A percentile compares a stretch with the other conserved stretches of the same genome.
Evolutionary conservation across 2,113 vertebrate species (phyloP).

Genomic region (Cyanoderma ruficeps): DNA sequence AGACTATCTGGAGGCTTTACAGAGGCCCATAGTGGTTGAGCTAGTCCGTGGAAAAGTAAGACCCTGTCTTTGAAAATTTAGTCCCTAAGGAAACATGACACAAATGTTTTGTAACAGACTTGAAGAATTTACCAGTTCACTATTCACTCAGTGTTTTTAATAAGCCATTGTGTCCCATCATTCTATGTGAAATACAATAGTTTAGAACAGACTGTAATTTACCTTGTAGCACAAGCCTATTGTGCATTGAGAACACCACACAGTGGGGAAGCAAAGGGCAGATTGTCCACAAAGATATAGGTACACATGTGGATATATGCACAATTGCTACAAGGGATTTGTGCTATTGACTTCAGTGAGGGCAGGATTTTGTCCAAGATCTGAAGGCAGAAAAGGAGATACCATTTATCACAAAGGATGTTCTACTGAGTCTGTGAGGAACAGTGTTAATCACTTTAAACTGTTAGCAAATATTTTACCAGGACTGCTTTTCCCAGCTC

Average conservation of each 20-base stretch:
- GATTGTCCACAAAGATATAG: not conserved
- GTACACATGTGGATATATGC: not conserved
- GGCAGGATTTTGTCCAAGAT: not conserved
- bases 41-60: conserved; percentile 90
- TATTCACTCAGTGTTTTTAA: not conserved
- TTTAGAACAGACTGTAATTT: not conserved
- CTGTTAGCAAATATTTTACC: not conserved
- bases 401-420: not conserved
- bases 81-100: not conserved
- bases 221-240: not conserved
- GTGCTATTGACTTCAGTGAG: not conserved
- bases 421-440: not conserved
- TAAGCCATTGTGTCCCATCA: not conserved
- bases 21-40: conserved; percentile 86
- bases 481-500: not conserved
- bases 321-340: not conserved
- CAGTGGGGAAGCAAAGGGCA: not conserved
- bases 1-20: conserved; percentile 78
- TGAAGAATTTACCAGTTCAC: not conserved
- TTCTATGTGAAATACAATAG: not conserved
- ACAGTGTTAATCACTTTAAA: not conserved
- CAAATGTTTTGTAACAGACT: not conserved
- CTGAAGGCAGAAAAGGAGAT: not conserved
- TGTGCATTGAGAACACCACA: not conserved
- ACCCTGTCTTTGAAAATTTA: not conserved